Evolutionary conservation across 2,888 invertebrate species (phyloP).

Genomic region (Helobdella robusta): DNA sequence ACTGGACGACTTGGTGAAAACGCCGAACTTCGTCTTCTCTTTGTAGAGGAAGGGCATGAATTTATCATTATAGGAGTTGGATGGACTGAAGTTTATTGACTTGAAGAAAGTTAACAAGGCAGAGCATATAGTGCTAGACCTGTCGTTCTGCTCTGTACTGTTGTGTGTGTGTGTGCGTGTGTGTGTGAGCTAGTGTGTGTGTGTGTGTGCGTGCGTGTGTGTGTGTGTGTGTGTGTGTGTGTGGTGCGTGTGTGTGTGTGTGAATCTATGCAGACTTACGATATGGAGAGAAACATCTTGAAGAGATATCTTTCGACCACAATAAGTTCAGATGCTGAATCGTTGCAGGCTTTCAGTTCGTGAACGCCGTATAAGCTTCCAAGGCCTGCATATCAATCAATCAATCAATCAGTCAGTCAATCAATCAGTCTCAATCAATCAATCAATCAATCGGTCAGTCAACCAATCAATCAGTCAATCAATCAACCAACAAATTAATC

Average conservation of each 20-base stretch:
- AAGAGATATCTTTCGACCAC: constrained; percentile 63
- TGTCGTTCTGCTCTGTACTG: constrained; percentile 26
- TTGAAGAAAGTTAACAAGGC: constrained; percentile 73
- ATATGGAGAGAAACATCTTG: constrained; percentile 42
- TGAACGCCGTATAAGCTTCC: constrained; percentile 70
- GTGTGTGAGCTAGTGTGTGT: too few species aligned
- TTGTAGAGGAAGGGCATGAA: constrained; percentile 75
- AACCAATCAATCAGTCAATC: too few species aligned
- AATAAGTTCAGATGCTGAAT: constrained; percentile 60
- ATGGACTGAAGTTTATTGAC: constrained; percentile 60
- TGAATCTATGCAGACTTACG: constrained; percentile 31
- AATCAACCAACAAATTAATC: too few species aligned
- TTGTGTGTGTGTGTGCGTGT: too few species aligned
- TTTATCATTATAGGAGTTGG: constrained; percentile 57
- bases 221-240: too few species aligned
- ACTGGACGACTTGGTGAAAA: constrained; percentile 25
- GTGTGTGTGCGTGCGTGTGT: too few species aligned
- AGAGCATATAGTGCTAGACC: constrained; percentile 59
- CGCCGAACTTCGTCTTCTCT: constrained; percentile 63
- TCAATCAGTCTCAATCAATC: too few species aligned
- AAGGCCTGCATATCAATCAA: too few species aligned
- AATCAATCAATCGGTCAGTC: too few species aligned
- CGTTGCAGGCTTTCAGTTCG: constrained; percentile 65
- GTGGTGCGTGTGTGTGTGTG: too few species aligned
- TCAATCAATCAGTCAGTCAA: too few species aligned